These are phyloP conservation scores for Progne subis DNA, from an alignment of 2,113 vertebrate genomes.

Conservation along the genomic window DNA sequence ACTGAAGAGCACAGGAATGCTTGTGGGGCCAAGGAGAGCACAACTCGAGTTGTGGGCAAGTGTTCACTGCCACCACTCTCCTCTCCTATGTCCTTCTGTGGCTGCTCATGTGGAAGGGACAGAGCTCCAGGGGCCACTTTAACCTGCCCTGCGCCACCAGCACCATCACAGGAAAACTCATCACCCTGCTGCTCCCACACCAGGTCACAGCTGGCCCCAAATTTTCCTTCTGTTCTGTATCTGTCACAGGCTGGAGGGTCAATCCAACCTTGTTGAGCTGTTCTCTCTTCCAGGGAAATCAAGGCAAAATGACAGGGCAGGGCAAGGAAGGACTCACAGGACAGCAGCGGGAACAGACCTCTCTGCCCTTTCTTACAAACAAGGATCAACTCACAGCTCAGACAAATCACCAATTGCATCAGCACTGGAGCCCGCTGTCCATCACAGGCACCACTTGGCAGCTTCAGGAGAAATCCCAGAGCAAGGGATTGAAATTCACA, in stretches of 20 bases:
- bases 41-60: not conserved
- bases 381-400: not conserved
- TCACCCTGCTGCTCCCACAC: not conserved
- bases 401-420: not conserved
- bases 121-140: not conserved
- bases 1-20: not conserved
- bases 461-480: not conserved
- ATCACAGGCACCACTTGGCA: not conserved
- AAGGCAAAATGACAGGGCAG: not conserved
- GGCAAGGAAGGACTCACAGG: not conserved
- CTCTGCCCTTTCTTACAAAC: not conserved
- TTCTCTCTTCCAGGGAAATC: not conserved
- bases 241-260: not conserved
- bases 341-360: not conserved
- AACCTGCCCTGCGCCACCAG: not conserved
- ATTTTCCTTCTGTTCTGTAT: not conserved
- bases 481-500: not conserved
- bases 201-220: not conserved
- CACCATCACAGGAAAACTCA: not conserved
- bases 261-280: not conserved
- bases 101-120: not conserved
- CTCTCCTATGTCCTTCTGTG: not conserved
- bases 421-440: not conserved
- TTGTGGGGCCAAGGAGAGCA: not conserved
- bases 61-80: not conserved